Evolutionary conservation across 1,140 invertebrate genomes (phyloP).

Genomic region (Ips typographus): DNA sequence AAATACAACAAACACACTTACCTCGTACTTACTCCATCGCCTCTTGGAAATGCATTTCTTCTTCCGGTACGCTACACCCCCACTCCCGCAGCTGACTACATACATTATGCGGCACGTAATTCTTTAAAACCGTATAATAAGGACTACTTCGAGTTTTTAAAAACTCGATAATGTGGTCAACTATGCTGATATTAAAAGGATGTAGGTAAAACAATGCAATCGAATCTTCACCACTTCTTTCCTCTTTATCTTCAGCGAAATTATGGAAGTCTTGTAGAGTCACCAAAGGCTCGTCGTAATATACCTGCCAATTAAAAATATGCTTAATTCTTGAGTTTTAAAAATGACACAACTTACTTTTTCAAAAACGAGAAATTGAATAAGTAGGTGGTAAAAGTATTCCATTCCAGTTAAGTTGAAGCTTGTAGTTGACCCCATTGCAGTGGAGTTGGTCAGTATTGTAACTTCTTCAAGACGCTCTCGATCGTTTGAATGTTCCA

Average conservation of each 20-base stretch:
- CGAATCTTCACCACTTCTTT: slow-evolving; percentile 5
- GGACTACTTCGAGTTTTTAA: slow-evolving; percentile 4
- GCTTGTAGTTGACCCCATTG: neutral
- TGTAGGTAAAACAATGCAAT: slow-evolving; percentile 8
- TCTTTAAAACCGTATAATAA: slow-evolving; percentile 15
- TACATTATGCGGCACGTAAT: neutral
- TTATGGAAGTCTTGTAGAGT: slow-evolving; percentile 6
- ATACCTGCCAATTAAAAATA: slow-evolving; percentile 1
- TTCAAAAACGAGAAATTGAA: slow-evolving; percentile 17
- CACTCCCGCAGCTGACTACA: slow-evolving; percentile 12
- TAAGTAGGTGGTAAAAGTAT: slow-evolving; percentile 20
- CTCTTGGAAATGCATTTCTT: slow-evolving; percentile 15
- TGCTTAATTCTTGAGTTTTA: slow-evolving; percentile 1
- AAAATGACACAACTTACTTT: slow-evolving; percentile 1
- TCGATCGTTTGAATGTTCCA: slow-evolving; percentile 13
- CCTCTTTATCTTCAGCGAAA: slow-evolving; percentile 11
- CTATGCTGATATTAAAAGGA: slow-evolving; percentile 23
- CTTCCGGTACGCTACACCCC: slow-evolving; percentile 17
- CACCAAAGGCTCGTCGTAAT: neutral
- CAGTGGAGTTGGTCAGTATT: neutral
- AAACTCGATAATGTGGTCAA: slow-evolving; percentile 14
- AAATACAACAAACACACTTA: no score
- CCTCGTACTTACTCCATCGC: slow-evolving; percentile 15
- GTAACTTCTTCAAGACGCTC: slow-evolving; percentile 9
- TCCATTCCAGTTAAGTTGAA: slow-evolving; percentile 15